Conservation (phyloP, 2,113 vertebrate species). For the Saguinus imperator region DNA sequence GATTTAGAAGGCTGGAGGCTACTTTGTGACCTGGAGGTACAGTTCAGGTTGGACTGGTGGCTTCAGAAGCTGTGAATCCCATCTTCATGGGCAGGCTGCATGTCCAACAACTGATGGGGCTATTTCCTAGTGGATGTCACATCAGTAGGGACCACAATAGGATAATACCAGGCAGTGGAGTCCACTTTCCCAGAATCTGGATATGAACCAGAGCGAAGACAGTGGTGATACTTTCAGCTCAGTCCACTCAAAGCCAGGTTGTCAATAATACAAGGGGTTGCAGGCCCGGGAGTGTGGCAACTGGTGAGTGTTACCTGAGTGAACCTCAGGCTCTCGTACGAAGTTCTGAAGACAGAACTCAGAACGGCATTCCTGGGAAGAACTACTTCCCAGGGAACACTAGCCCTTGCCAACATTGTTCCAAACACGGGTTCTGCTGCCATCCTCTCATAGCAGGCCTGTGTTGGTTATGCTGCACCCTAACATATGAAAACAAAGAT, state of each 20-base stretch:
- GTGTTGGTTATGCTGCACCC: neutral
- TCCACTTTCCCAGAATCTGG: neutral
- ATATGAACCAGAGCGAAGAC: neutral
- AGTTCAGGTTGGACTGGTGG: neutral
- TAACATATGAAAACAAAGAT: neutral
- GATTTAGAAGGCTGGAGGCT: neutral
- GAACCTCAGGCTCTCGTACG: neutral
- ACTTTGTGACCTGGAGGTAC: rapidly evolving
- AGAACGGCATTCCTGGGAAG: neutral
- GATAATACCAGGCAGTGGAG: neutral
- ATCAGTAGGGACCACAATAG: neutral
- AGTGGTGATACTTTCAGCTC: rapidly evolving
- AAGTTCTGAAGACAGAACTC: neutral
- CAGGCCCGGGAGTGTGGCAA: neutral
- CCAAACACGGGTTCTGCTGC: neutral
- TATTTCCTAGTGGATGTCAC: rapidly evolving
- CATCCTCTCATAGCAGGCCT: neutral
- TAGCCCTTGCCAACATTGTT: neutral
- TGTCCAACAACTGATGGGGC: rapidly evolving
- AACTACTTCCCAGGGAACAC: neutral
- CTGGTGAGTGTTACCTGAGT: neutral
- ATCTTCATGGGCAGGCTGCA: rapidly evolving
- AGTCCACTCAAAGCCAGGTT: no score
- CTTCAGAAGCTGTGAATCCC: neutral
- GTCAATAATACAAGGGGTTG: neutral